Percentiles rank a stretch among this genome's conserved stretches.
These are phyloP conservation scores for Anguilla japonica DNA, from an alignment of 2,113 vertebrate species.

Conservation along the genomic window DNA sequence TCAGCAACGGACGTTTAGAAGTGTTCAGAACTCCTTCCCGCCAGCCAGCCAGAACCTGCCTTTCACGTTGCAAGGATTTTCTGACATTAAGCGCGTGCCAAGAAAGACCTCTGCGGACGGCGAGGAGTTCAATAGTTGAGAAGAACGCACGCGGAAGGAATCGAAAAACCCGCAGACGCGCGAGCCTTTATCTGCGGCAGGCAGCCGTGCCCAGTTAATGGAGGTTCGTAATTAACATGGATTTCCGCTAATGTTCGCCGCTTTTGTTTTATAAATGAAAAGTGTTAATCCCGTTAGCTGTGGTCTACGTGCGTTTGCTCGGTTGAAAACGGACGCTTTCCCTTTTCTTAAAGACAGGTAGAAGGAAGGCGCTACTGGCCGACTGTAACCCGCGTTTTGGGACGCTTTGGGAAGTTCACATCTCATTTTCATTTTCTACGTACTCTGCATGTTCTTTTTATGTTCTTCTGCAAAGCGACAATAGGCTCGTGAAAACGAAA, in stretches of 20 bases:
- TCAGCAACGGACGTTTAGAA: constrained; percentile 25
- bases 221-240: constrained; percentile 78
- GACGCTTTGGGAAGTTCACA: background rate
- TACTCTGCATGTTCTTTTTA: background rate
- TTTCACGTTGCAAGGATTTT: constrained; percentile 53
- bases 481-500: background rate
- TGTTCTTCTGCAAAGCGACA: background rate
- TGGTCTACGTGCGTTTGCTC: constrained; percentile 44
- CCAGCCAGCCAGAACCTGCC: constrained; percentile 36
- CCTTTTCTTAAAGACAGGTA: constrained; percentile 15
- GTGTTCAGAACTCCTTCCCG: constrained; percentile 17
- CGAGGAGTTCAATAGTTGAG: constrained; percentile 54
- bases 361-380: constrained; percentile 25
- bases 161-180: constrained; percentile 63
- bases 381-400: background rate
- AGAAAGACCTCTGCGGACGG: constrained; percentile 59
- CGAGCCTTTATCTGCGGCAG: constrained; percentile 76
- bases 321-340: constrained; percentile 38
- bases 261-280: constrained; percentile 77
- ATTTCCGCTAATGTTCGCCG: constrained; percentile 76
- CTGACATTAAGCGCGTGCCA: constrained; percentile 41
- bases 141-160: constrained; percentile 52
- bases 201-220: constrained; percentile 81
- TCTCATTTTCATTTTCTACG: background rate
- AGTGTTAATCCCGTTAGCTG: constrained; percentile 73